Evolutionary conservation across 30 jellyfish, hydroid and myxozoan genomes (phyloP), one percentile per base, ranked within the genome.

Genomic region (Aurelia coerulea): DNA sequence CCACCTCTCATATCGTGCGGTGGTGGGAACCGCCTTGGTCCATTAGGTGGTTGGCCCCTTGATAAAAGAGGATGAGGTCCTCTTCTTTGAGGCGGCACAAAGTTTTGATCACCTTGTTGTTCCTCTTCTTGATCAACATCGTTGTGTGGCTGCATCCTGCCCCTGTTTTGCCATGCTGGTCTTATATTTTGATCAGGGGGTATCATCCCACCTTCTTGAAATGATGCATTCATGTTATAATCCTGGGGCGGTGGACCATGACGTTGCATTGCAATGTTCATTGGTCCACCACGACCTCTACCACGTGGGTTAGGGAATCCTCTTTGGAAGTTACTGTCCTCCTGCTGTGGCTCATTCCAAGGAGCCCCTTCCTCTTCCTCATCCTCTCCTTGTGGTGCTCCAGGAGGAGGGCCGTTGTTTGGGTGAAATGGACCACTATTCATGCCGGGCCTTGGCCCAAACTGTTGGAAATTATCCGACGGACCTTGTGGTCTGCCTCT

Each of bases 21-120:
- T n/a, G 80, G n/a, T 5, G 89, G 80, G 35, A 79, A 79, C 62
- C 89, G 80, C 29, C 89, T 65, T 17, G 58, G 80, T 10, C 80
- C 80, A 12, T 29, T 17, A 19, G 59, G 62, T 19, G 34, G 80
- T 18, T 68, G 82, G 31, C 93, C 93, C 66, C 93, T 62, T 35
- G 42, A 76, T 18, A 74, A 42, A 23, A 84, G 51, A 8, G 93
- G 93, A 67, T 74, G 93, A 5, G 93, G 93, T 19, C 88, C 93
- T 18, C 88, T 51, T 63, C 83, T 46, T 69, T 68, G 77, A 0
- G 56, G 76, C 7, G 93, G 93, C 53, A 84, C 7, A 54, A 5
- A 84, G 37, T 74, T 84, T 14, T 75, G 75, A 62, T 74, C 73
- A 64, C 62, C 31, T 9, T 35, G 18, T 37, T 50, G 34, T 0